Percentiles rank a stretch among this genome's conserved stretches.
Evolutionary conservation across 2,113 vertebrate species (phyloP).

Genomic region (Heteronetta atricapilla): DNA sequence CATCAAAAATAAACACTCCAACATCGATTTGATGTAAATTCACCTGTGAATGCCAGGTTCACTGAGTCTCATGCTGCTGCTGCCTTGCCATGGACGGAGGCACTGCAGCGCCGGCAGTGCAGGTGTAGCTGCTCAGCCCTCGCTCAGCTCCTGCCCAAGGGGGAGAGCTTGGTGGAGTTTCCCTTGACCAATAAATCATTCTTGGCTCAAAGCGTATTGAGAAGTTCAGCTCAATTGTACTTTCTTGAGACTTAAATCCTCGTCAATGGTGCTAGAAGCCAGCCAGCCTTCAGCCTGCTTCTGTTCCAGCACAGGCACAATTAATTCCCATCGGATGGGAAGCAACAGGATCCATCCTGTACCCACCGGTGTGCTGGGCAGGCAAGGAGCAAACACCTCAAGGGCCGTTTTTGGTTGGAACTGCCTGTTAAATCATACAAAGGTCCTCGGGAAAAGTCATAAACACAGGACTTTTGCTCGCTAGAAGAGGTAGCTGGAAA

Average conservation of each 20-base stretch:
- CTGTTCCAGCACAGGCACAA: background rate
- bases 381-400: background rate
- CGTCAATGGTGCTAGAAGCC: background rate
- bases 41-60: background rate
- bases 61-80: background rate
- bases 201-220: background rate
- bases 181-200: background rate
- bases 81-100: accelerated
- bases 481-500: background rate
- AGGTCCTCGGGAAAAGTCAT: background rate
- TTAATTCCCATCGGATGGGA: background rate
- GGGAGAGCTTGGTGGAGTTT: background rate
- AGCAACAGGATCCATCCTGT: background rate
- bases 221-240: slow-evolving; percentile 11
- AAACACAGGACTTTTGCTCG: accelerated
- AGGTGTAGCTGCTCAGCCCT: background rate
- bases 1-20: background rate
- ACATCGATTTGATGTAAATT: background rate
- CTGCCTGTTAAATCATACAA: background rate
- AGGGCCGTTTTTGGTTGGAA: background rate
- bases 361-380: background rate
- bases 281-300: background rate
- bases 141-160: background rate
- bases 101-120: background rate
- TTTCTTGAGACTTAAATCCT: background rate